Base-by-base conservation (phyloP, 2,113 vertebrate genomes). In the Sisor rabdophorus region DNA sequence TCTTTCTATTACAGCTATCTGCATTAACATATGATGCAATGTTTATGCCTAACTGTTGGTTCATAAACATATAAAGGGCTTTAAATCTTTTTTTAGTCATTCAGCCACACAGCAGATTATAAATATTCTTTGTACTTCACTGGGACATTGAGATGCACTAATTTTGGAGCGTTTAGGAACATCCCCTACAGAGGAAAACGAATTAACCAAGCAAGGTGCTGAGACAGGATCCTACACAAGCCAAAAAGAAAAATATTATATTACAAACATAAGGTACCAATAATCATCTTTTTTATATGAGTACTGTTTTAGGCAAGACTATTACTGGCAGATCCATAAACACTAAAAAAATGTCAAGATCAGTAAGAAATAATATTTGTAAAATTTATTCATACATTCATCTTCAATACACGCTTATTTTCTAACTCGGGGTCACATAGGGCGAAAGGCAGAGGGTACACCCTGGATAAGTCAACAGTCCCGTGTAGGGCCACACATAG, bases 161-260 rank as follows among this genome's bases (percentile, higher is more conserved):
- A 73, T 78, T 63, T 44, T 55, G 59, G 32, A 44, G 53, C 47
- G 17, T 20, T 73, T 36, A 52, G 68, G 30, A 78, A 72, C 60
- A 64, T 65, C 30, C 50, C 30, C 60, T 48, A 65, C 69, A 63
- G 50, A 71, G 52, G 20, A 56, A 19, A 73, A 11, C 24, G 65
- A 73, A 65, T 73, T 73, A 73, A 24, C 60, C 40, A n/a, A n/a
- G 63, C n/a, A 63, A 60, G 76, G 59, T 71, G 30, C 36, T 67
- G 50, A 40, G 16, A 75, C 30, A 65, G 30, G 36, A 65, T 12
- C 47, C 52, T 32, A 24, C 16, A 40, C 10, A 40, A 52, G 30
- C 64, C 73, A 44, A 54, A 54, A 55, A 22, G 55, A 55, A 65
- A 58, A 67, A 40, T 12, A 73, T 13, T 56, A 73, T 73, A 60